A percentile compares a stretch with the other conserved stretches of the same genome.
Conservation (phyloP, 1,140 invertebrate genomes). For the Formica selysi region DNA sequence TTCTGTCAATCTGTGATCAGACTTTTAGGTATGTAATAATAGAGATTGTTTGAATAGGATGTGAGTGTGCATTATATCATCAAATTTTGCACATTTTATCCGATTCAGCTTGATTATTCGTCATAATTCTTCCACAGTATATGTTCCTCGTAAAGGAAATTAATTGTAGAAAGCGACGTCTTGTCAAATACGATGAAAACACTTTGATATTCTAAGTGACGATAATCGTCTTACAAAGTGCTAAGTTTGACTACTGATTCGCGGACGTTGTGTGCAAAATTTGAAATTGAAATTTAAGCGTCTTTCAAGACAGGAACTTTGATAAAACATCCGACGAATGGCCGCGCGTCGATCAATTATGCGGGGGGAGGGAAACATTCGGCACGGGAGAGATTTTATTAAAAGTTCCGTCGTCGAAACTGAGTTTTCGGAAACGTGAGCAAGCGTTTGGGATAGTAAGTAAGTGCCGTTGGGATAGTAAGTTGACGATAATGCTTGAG, state of each 20-base stretch:
- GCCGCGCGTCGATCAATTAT: conserved; percentile 52
- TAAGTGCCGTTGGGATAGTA: conserved; percentile 37
- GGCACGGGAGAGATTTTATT: conserved; percentile 53
- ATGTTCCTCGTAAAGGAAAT: conserved; percentile 1
- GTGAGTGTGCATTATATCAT: conserved; percentile 32
- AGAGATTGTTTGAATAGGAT: conserved; percentile 62
- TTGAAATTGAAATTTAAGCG: conserved; percentile 67
- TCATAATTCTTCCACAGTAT: neutral
- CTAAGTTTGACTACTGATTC: conserved; percentile 41
- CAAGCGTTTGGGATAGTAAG: neutral
- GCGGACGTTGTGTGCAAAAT: conserved; percentile 68
- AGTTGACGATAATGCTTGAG: conserved; percentile 71
- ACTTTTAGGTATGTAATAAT: conserved; percentile 76
- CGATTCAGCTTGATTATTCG: neutral
- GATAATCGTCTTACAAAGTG: conserved; percentile 58
- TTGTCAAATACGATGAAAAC: conserved; percentile 28
- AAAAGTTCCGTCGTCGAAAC: conserved; percentile 54
- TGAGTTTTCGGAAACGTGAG: conserved; percentile 28
- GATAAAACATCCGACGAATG: conserved; percentile 45
- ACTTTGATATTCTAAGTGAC: conserved; percentile 44
- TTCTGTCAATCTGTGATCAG: conserved; percentile 85
- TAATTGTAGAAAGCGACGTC: conserved; percentile 29
- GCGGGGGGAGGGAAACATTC: conserved; percentile 49
- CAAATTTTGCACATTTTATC: conserved; percentile 68
- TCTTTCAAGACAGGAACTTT: conserved; percentile 56